Evolutionary conservation across 2,113 vertebrate species (phyloP).

Genomic region (Eretmochelys imbricata): DNA sequence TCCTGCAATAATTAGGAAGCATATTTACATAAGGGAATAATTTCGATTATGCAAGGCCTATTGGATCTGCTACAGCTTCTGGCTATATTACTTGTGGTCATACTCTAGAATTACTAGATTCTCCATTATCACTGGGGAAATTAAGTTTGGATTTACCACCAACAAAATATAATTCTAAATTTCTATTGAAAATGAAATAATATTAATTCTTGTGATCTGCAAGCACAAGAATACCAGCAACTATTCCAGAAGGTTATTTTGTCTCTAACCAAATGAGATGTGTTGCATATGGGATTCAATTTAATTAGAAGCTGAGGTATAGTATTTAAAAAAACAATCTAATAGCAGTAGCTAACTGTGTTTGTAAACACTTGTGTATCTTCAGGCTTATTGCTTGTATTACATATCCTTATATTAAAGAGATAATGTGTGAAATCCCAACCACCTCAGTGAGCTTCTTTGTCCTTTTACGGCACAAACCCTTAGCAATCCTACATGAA

Average conservation of each 20-base stretch:
- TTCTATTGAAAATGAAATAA: slow-evolving; percentile 57
- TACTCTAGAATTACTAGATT: slow-evolving; percentile 1
- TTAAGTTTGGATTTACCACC: slow-evolving; percentile 55
- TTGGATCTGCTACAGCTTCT: slow-evolving; percentile 19
- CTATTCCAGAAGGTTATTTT: slow-evolving; percentile 59
- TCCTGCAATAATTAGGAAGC: not conserved
- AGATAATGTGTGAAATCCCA: slow-evolving; percentile 16
- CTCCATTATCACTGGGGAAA: slow-evolving; percentile 36
- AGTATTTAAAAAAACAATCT: slow-evolving; percentile 41
- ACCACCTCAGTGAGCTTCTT: not conserved
- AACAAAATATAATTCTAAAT: slow-evolving; percentile 46
- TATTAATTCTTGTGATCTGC: slow-evolving; percentile 27
- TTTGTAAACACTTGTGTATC: slow-evolving; percentile 60
- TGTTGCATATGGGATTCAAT: slow-evolving; percentile 57
- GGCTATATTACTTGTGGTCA: slow-evolving; percentile 25
- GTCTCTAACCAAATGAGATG: slow-evolving; percentile 55
- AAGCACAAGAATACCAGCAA: slow-evolving; percentile 47
- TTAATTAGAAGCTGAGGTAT: slow-evolving; percentile 59
- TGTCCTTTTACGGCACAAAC: not conserved
- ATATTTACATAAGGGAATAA: not conserved
- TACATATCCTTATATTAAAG: slow-evolving; percentile 44
- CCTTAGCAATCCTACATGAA: not conserved
- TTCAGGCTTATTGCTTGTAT: slow-evolving; percentile 49
- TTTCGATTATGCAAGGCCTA: not conserved
- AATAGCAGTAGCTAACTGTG: slow-evolving; percentile 53